Base-by-base conservation (phyloP, 2,888 invertebrate species). In the Helicoverpa assulta region DNA sequence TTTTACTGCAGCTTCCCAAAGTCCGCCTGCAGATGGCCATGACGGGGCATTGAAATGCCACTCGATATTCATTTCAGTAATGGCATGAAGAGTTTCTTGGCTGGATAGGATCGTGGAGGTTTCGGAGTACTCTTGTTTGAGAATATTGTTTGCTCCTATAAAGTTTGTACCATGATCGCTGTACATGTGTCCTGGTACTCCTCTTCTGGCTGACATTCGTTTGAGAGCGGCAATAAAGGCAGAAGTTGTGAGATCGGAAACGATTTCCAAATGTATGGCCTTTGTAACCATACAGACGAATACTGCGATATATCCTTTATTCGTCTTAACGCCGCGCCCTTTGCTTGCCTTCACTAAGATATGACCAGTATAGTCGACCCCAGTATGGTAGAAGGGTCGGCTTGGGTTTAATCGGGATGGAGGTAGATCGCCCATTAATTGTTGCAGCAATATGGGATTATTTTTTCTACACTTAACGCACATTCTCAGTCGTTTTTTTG, bases 351-450 rank as follows among this genome's bases (percentile, higher is more conserved):
- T 62, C 8, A 62, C 19, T 6, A 61, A 52, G 6, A 67, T 12
- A 33, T 67, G 67, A 29, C 67, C 67, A 40, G 67, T 67, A 8
- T 67, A 67, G n/a, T 67, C 62, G 6, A 68, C 40, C 12, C 67
- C 67, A 14, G 67, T 68, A 14, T 68, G 67, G 40, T 57, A 68
- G 43, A 68, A 68, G 21, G 56, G 67, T 62, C 67, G 57, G 40
- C 8, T 68, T 16, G 67, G 62, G 16, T 21, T 68, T 33, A 67
- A 51, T 53, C 66, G 40, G 14, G 58, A 40, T 54, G 66, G 19
- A 29, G 58, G 66, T 1, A 65, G 21, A 26, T 57, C 64, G n/a
- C 57, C 57, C 57, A 64, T 64, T 6, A 64, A 16, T 56, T 50
- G 56, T 12, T 56, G 47, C 21, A 37, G 10, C 14, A 16, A 18